Evolutionary conservation across 2,888 invertebrate species (phyloP), one percentile per base, ranked within the genome.

Genomic region (Oasisia sp.): DNA sequence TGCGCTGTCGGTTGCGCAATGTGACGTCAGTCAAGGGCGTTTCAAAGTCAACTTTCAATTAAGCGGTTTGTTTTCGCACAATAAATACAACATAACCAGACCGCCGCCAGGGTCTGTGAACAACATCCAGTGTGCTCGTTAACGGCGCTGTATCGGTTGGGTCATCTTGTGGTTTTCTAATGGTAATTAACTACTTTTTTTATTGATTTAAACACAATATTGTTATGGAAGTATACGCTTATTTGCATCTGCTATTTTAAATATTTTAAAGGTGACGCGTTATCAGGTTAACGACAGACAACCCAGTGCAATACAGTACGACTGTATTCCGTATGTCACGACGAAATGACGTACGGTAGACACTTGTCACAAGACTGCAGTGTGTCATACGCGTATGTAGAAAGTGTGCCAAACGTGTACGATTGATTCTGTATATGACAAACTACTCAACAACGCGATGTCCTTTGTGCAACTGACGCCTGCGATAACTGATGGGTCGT

Each of bases 1-100:
- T 74, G 74, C 74, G 74, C 74, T n/a, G 74, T 74, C 27, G 27
- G 74, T 74, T 74, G 74, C 74, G 74, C 74, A 74, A 27, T 27
- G 27, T n/a, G 27, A n/a, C 74, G 74, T 74, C 74, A 74, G 74
- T 74, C 74, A 74, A 74, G 74, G 74, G 74, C 74, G 74, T 74
- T 74, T 74, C 74, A 74, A 74, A 74, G 74, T 74, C 74, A 74
- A 74, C 74, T 74, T 74, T 74, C 74, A 74, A 74, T 74, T 74
- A 74, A 74, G 74, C 74, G n/a, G 4, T 27, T 74, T 74, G 27
- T 74, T 74, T 74, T 74, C 74, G 74, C 74, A 74, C n/a, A 74
- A 74, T 74, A 74, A 74, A 74, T 27, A 74, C 74, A 27, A 4
- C 74, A n/a, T 19, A 7, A 27, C 74, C 14, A 27, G 74, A 74